Conservation (phyloP, 2,113 vertebrate genomes). For the Gadus macrocephalus region DNA sequence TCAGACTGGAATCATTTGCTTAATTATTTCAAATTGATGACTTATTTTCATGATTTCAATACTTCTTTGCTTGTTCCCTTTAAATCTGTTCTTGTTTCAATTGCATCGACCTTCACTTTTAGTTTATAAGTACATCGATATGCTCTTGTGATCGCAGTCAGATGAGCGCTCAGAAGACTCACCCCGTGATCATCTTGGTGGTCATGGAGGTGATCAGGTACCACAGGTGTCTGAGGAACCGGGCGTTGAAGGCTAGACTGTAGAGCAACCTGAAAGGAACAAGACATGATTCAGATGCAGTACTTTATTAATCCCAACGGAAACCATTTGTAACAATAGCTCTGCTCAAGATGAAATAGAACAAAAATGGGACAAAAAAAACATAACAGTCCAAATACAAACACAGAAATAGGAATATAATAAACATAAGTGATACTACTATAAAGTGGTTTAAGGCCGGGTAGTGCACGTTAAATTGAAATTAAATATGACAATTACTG, state of each 20-base stretch:
- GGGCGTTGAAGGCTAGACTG: conserved; percentile 95
- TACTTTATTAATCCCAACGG: conserved; percentile 2
- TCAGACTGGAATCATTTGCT: conserved; percentile 17
- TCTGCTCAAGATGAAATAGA: background rate
- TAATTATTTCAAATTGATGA: conserved; percentile 14
- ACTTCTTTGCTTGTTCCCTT: too few species aligned
- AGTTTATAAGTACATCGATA: too few species aligned
- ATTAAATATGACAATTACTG: background rate
- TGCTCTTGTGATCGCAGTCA: too few species aligned
- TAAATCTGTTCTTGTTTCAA: too few species aligned
- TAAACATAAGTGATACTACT: conserved; percentile 33
- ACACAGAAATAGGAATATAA: conserved; percentile 13
- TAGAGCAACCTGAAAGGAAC: conserved; percentile 86
- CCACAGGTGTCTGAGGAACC: conserved; percentile 96
- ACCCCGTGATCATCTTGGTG: conserved; percentile 98
- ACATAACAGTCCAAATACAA: background rate
- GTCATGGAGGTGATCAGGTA: conserved; percentile 96
- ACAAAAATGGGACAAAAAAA: too few species aligned
- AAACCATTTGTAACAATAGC: background rate
- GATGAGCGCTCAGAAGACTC: conserved; percentile 35
- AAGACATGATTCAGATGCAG: conserved; percentile 20
- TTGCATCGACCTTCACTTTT: too few species aligned
- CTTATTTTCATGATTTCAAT: background rate
- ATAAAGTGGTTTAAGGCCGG: background rate
- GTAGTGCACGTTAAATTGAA: background rate